These are phyloP conservation scores for Alcis repandata DNA, from an alignment of 2,888 invertebrate genomes.

Conservation along the genomic window DNA sequence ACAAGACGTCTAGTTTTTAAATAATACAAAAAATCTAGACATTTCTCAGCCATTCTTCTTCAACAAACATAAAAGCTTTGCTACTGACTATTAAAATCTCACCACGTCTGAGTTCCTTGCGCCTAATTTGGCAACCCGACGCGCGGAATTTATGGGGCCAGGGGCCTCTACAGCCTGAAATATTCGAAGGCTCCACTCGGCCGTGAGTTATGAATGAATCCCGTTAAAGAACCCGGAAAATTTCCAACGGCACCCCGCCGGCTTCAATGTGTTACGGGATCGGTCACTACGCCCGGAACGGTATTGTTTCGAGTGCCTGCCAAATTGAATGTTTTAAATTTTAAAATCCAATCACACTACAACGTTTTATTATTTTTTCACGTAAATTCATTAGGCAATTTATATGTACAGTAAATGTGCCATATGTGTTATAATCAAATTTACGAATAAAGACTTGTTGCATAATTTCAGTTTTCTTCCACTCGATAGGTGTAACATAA, in stretches of 20 bases:
- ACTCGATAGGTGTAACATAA: too few species aligned
- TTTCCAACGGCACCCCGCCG: slow-evolving; percentile 77
- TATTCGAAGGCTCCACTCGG: slow-evolving; percentile 85
- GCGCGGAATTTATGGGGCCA: slow-evolving; percentile 83
- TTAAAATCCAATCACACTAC: slow-evolving; percentile 3
- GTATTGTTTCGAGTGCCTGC: slow-evolving; percentile 40
- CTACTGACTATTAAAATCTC: slow-evolving; percentile 24
- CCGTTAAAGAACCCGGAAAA: slow-evolving; percentile 86
- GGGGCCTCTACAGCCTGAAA: slow-evolving; percentile 81
- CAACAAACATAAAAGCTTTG: slow-evolving; percentile 10
- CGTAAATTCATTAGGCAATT: too few species aligned
- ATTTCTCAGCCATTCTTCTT: background rate
- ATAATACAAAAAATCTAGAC: too few species aligned
- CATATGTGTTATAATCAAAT: too few species aligned
- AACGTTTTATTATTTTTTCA: background rate
- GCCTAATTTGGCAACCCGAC: slow-evolving; percentile 87
- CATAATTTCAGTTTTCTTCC: too few species aligned
- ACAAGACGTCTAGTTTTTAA: too few species aligned
- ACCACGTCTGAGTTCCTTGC: slow-evolving; percentile 75
- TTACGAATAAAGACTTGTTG: too few species aligned
- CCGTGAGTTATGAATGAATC: slow-evolving; percentile 87
- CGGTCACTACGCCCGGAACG: slow-evolving; percentile 45
- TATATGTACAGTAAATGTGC: too few species aligned
- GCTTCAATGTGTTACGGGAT: slow-evolving; percentile 52
- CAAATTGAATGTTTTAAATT: slow-evolving; percentile 8